Percentiles rank a stretch among this genome's conserved stretches.
phyloP scores from a whole-genome alignment of 2,113 vertebrate species.

The Psilopogon haemacephalus region DNA sequence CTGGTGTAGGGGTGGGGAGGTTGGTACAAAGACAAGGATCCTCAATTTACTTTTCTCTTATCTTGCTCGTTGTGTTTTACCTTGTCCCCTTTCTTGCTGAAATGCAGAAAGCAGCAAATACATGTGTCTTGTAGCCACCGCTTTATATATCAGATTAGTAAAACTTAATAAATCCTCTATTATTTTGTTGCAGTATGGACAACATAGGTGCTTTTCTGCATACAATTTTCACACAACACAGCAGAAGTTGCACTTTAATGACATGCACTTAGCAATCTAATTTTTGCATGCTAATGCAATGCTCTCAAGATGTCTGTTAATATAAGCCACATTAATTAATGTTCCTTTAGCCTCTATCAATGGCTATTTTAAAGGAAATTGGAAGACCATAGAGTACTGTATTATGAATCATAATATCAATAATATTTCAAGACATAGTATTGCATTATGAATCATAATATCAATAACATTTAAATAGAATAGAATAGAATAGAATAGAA shows the following conservation, averaged over 20 bases:
- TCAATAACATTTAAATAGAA: too few species aligned
- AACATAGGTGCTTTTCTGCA: constrained; percentile 28
- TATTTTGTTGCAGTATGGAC: constrained; percentile 19
- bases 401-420: neutral
- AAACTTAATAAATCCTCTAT: constrained; percentile 5
- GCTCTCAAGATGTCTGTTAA: constrained; percentile 41
- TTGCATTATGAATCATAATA: too few species aligned
- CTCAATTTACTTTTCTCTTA: neutral
- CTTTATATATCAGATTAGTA: neutral
- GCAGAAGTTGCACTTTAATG: constrained; percentile 41
- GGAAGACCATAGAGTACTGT: neutral
- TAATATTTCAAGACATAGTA: neutral
- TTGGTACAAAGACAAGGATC: neutral
- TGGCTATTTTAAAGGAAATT: neutral
- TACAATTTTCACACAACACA: constrained; percentile 35
- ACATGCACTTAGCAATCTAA: constrained; percentile 10
- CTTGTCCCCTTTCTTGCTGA: neutral
- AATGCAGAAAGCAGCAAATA: neutral
- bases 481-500: too few species aligned
- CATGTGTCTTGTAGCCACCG: neutral
- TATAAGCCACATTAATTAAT: constrained; percentile 52
- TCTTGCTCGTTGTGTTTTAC: neutral
- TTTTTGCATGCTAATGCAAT: constrained; percentile 51
- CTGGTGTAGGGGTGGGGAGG: accelerated
- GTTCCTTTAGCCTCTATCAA: neutral